These are phyloP conservation scores for Hoplodrina ambigua DNA, from an alignment of 2,888 invertebrate species.

Conservation along the genomic window DNA sequence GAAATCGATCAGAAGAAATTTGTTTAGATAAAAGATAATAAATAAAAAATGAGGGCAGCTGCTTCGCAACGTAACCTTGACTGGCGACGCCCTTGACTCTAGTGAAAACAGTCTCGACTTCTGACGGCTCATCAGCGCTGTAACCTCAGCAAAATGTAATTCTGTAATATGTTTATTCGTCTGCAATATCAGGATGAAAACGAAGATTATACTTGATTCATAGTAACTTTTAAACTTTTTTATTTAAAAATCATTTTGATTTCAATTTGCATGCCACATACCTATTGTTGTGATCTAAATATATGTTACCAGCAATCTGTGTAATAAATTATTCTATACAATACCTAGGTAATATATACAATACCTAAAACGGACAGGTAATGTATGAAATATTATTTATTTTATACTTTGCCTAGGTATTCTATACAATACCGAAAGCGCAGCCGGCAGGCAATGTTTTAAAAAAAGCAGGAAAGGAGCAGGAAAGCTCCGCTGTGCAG, in stretches of 20 bases:
- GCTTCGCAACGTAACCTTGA: constrained; percentile 87
- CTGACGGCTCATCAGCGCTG: constrained; percentile 65
- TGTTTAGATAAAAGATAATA: constrained; percentile 79
- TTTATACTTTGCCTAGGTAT: no score
- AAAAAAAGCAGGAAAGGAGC: no score
- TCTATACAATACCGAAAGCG: no score
- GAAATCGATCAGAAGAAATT: constrained; percentile 82
- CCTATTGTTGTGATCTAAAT: neutral
- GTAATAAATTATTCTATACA: no score
- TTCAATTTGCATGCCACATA: neutral
- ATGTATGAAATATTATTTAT: no score
- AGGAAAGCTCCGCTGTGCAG: no score
- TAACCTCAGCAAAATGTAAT: constrained; percentile 28
- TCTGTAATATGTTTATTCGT: constrained; percentile 10
- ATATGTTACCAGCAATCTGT: no score
- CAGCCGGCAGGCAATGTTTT: no score
- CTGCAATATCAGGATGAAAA: neutral
- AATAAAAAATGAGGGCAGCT: constrained; percentile 83
- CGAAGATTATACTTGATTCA: constrained; percentile 2
- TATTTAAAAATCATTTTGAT: neutral
- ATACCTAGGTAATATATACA: no score
- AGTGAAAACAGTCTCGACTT: constrained; percentile 80
- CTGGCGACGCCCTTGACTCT: constrained; percentile 85
- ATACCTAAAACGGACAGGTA: no score
- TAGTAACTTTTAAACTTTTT: neutral